Evolutionary conservation across 2,888 invertebrate species (phyloP), one percentile per base, ranked within the genome.

Genomic region (Sarcophaga caerulescens): DNA sequence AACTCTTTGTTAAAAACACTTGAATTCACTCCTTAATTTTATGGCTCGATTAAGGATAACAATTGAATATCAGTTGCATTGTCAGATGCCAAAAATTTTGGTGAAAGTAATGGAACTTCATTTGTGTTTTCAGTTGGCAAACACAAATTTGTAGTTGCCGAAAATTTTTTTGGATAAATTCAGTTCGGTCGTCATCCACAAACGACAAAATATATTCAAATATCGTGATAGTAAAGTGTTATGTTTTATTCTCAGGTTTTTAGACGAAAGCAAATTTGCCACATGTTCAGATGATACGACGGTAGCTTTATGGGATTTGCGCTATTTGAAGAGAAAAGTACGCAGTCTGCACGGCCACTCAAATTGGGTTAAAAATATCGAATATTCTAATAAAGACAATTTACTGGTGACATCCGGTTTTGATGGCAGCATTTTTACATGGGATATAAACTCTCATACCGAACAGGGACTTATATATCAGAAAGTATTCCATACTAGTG

Each of bases 301-400:
- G 5, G 97, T 99, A 69, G 97, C 97, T 52, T 92, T 98, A 70
- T 99, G 98, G 98, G 98, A 99, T 92, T 95, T 97, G n/a, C 94
- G 99, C 77, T 97, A 96, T 92, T 93, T 98, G 76, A 96, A 96
- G 90, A 95, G 95, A 81, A 96, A 96, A 90, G 95, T 97, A 82
- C 95, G 96, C 84, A 96, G 96, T 17, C 94, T 98, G 12, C 95
- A 95, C 85, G 98, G 98, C 0, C 98, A 99, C 93, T 96, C 97
- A 0, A 98, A 98, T 93, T 99, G 98, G 98, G 98, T 98, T 69
- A 99, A 99, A 93, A 99, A 98, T 93, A 98, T 99, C 88, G 98
- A 99, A 92, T 98, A 97, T 93, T 97, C 97, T 47, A 95, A 96
- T 25, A 96, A 96, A 90, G 97, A 97, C 91, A 96, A 97, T 87